phyloP scores from a whole-genome alignment of 2,797 vertebrate species.

The Alca torda region DNA sequence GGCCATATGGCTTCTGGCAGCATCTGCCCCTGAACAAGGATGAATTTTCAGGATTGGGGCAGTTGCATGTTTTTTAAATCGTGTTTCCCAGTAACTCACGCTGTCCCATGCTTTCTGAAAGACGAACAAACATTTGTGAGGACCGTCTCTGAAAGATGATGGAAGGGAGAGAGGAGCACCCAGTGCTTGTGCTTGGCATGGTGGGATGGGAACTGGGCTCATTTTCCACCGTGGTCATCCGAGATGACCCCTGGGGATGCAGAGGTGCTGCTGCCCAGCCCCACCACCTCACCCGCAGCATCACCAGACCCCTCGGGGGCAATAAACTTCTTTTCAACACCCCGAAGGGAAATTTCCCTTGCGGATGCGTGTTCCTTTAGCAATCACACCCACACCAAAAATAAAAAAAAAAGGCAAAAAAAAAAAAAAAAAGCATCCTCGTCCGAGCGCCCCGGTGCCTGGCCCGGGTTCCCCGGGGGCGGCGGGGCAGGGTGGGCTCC shows the following conservation, averaged over 20 bases:
- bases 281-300: background rate
- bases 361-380: background rate
- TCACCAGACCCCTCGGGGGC: background rate
- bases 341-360: background rate
- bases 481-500: background rate
- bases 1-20: background rate
- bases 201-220: background rate
- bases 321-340: background rate
- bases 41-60: background rate
- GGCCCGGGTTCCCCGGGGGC: background rate
- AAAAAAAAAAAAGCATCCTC: background rate
- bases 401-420: no score
- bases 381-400: no score
- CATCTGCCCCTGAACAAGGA: background rate
- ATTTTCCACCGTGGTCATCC: background rate
- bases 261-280: background rate
- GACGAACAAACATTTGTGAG: background rate
- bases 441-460: fast-evolving
- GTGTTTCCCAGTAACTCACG: fast-evolving
- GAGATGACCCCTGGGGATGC: background rate
- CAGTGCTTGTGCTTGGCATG: no score
- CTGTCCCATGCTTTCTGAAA: background rate
- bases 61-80: background rate
- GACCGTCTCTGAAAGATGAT: fast-evolving
- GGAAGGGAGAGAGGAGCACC: background rate